phyloP scores from a whole-genome alignment of 2,797 vertebrate genomes.

The Pitangus sulphuratus region DNA sequence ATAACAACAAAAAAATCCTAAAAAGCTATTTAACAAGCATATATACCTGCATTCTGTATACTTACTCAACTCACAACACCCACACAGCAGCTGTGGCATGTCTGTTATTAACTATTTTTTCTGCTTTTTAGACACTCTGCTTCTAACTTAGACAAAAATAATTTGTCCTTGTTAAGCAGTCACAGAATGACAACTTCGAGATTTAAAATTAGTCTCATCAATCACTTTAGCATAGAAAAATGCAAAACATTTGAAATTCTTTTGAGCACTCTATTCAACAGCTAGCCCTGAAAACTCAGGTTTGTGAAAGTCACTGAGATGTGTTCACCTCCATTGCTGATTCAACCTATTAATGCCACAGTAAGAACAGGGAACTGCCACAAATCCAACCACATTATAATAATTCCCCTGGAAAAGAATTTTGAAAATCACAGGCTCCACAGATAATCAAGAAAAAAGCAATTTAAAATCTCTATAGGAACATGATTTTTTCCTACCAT shows the following conservation, averaged over 20 bases:
- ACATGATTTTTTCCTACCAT: not conserved
- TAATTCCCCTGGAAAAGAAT: not conserved
- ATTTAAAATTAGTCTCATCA: constrained; percentile 21
- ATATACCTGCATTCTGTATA: not conserved
- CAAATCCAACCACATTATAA: not conserved
- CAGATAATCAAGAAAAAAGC: not conserved
- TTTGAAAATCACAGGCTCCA: not conserved
- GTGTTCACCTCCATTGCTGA: not conserved
- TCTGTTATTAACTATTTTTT: constrained; percentile 18
- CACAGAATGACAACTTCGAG: not conserved
- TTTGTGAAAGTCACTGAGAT: not conserved
- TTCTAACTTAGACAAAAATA: constrained; percentile 1
- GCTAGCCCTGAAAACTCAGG: not conserved
- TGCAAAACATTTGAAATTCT: not conserved
- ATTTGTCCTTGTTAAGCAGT: constrained; percentile 31
- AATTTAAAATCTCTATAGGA: not conserved
- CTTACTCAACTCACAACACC: not conserved
- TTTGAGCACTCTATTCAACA: not conserved
- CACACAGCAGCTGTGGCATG: constrained; percentile 2
- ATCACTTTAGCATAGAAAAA: constrained; percentile 10
- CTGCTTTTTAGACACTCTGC: not conserved
- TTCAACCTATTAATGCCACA: not conserved
- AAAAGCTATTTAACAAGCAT: not conserved
- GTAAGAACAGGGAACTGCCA: not conserved
- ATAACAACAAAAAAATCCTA: rapidly evolving